phyloP scores from a whole-genome alignment of 1,140 invertebrate genomes.

The Zaprionus kolodkinae region DNA sequence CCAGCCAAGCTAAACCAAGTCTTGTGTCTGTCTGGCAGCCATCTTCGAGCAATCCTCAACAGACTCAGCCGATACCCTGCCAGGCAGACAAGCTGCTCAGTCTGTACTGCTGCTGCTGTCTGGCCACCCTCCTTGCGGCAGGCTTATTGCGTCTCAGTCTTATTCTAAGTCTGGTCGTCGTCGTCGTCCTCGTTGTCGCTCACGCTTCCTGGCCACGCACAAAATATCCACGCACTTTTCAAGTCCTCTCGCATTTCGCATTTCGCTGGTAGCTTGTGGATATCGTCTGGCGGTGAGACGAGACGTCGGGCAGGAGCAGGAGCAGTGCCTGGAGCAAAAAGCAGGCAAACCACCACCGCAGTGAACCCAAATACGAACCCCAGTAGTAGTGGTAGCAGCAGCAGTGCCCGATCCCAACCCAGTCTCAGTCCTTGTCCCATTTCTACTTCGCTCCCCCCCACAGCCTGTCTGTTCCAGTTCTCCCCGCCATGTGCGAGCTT shows the following conservation, averaged over 20 bases:
- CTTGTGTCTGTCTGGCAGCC: too few species aligned
- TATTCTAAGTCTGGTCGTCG: conserved; percentile 59
- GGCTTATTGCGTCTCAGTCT: conserved; percentile 32
- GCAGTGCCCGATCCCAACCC: conserved; percentile 26
- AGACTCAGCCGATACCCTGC: background rate
- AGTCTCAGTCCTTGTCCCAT: background rate
- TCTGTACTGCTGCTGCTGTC: conserved; percentile 9
- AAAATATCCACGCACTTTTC: conserved; percentile 81
- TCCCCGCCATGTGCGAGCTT: conserved; percentile 34
- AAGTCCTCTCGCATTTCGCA: conserved; percentile 68
- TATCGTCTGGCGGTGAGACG: conserved; percentile 78
- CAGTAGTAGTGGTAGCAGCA: background rate
- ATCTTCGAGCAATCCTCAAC: background rate
- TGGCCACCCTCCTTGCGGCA: conserved; percentile 24
- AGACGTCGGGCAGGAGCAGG: conserved; percentile 13
- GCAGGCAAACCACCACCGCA: conserved; percentile 43
- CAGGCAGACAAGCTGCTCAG: background rate
- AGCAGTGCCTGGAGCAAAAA: conserved; percentile 36
- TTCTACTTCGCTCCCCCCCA: too few species aligned
- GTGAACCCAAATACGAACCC: conserved; percentile 4
- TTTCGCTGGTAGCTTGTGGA: conserved; percentile 63
- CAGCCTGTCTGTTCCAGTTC: too few species aligned
- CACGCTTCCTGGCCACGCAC: conserved; percentile 77
- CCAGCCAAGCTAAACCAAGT: too few species aligned
- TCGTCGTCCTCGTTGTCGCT: conserved; percentile 31